phyloP scores from a whole-genome alignment of 2,113 vertebrate species.

The Gadus chalcogrammus region DNA sequence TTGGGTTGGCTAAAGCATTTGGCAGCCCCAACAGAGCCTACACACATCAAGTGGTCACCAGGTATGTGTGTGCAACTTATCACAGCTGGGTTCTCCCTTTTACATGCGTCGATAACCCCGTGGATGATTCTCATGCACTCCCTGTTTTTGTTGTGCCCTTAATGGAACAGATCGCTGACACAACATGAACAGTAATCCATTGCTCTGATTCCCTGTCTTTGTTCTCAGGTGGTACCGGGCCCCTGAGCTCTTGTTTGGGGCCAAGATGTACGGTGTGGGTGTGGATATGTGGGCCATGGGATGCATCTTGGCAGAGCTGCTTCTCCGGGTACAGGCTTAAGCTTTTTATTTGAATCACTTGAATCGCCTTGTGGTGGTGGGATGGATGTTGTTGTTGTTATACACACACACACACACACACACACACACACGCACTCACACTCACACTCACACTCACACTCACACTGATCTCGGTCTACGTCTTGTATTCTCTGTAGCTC shows the following conservation, averaged over 20 bases:
- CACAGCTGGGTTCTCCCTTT: background rate
- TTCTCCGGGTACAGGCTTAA: conserved; percentile 80
- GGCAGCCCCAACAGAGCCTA: conserved; percentile 95
- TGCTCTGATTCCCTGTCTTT: background rate
- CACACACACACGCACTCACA: background rate
- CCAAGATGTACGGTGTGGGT: conserved; percentile 96
- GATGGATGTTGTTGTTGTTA: background rate
- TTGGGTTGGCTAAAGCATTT: conserved; percentile 95
- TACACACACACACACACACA: background rate
- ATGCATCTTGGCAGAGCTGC: conserved; percentile 94
- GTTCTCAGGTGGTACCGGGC: conserved; percentile 90
- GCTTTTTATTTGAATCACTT: too few species aligned
- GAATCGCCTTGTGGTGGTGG: too few species aligned
- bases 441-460: background rate
- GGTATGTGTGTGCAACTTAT: conserved; percentile 65
- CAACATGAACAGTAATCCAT: background rate
- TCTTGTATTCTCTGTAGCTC: conserved; percentile 69
- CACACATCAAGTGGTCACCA: conserved; percentile 97
- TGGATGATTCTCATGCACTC: background rate
- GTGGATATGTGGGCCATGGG: conserved; percentile 99
- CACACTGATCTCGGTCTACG: conserved; percentile 3
- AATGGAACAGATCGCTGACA: background rate
- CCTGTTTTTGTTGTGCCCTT: background rate
- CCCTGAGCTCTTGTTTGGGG: conserved; percentile 93
- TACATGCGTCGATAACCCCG: background rate